Evolutionary conservation across 2,888 invertebrate genomes (phyloP), one percentile per base, ranked within the genome.

Genomic region (Dichetophora obliterata): DNA sequence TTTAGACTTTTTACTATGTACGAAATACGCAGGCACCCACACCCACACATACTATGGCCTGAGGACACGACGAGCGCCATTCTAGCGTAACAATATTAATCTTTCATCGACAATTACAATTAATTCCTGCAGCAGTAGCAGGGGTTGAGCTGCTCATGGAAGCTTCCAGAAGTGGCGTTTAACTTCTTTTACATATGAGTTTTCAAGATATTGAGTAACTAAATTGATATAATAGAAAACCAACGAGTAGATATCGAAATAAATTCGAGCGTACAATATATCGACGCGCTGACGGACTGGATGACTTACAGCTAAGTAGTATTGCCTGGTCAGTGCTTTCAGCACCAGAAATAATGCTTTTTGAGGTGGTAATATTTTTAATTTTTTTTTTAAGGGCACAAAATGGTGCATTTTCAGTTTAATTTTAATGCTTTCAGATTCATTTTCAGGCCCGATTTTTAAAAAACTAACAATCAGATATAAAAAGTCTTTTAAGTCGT

Each of bases 81-180:
- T 83, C 84, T 82, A 85, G 83, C 83, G 83, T 83, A 86, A 83
- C 82, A 85, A 85, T 85, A 85, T 85, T 86, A 85, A 86, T 85
- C 86, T 86, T 83, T 86, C 85, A 86, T 84, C 86, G 85, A 83
- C 84, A 85, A 85, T 86, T 85, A 86, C 85, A 86, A 85, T 85
- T 85, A 85, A 85, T 85, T 85, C 86, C 83, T 85, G 63, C 69
- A 52, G 27, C 54, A 37, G 52, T 57, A 19, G 19, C 61, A 61
- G 59, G 19, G 9, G 43, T 5, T 24, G 52, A 72, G 27, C 63
- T 59, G n/a, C n/a, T 74, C 50, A 22, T 68, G 59, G 61, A 54
- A 59, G 73, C 50, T 59, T 69, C 31, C 52, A 65, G 54, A 63
- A 75, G 77, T 63, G 61, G 61, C 69, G 22, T 22, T 43, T 43